Percentiles rank a stretch among this genome's conserved stretches.
phyloP scores from a whole-genome alignment of 35 echinoderm and acorn worm genomes.

The Apostichopus parvimensis region DNA sequence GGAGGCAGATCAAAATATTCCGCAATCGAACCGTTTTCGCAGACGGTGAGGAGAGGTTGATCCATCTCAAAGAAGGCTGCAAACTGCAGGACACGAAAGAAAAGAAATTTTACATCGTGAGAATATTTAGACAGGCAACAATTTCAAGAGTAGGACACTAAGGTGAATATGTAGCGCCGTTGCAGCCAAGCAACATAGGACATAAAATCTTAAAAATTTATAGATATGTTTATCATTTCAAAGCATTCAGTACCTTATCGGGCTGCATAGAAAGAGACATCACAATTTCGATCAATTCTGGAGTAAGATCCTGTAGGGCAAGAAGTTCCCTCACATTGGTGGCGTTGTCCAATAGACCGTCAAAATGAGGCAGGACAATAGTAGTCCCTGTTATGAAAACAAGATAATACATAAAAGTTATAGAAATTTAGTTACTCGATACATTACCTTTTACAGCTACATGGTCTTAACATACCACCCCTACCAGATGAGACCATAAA shows the following conservation, averaged over 20 bases:
- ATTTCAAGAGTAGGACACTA: too few relatives aligned
- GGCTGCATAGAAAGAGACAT: slow-evolving; percentile 50
- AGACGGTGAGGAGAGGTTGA: slow-evolving; percentile 35
- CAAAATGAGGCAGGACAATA: slow-evolving; percentile 53
- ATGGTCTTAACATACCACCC: too few relatives aligned
- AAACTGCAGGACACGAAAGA: slow-evolving; percentile 7
- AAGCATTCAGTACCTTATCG: slow-evolving; percentile 51
- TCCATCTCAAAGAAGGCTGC: slow-evolving; percentile 1
- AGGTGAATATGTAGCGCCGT: too few relatives aligned
- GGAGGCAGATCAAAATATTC: slow-evolving; percentile 1
- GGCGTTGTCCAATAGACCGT: slow-evolving; percentile 60
- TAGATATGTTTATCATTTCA: too few relatives aligned
- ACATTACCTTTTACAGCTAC: too few relatives aligned
- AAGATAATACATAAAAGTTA: neutral
- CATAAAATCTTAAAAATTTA: too few relatives aligned
- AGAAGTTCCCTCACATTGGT: slow-evolving; percentile 57
- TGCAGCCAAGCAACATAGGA: too few relatives aligned
- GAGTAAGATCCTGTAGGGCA: slow-evolving; percentile 51
- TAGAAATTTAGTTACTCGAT: too few relatives aligned
- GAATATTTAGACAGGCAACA: too few relatives aligned
- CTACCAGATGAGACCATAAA: too few relatives aligned
- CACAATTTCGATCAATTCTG: slow-evolving; percentile 75
- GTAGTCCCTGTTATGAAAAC: slow-evolving; percentile 47
- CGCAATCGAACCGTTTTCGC: neutral
- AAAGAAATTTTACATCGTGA: neutral